These are phyloP conservation scores for Xestia ashworthii DNA, from an alignment of 2,888 invertebrate species.

Conservation along the genomic window DNA sequence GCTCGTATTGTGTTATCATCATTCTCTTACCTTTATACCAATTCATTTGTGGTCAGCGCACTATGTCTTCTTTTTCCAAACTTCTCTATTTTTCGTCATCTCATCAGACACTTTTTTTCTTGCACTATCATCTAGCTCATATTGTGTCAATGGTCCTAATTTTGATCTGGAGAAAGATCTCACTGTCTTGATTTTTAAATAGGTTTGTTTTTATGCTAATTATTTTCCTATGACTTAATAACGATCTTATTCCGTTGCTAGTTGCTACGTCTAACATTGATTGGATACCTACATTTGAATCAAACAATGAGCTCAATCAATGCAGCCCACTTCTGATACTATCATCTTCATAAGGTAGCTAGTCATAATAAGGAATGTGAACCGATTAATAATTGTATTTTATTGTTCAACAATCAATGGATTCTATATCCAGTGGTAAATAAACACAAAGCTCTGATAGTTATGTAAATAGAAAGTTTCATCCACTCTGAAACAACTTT, in stretches of 20 bases:
- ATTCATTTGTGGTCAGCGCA: too few relatives aligned
- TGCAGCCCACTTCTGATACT: background rate
- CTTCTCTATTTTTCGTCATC: too few relatives aligned
- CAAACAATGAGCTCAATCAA: background rate
- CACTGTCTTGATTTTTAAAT: background rate
- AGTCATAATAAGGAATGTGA: background rate
- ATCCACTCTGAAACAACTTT: slow-evolving; percentile 19
- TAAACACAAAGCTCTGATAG: slow-evolving; percentile 2
- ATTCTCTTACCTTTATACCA: too few relatives aligned
- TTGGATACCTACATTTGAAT: background rate
- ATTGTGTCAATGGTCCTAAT: background rate
- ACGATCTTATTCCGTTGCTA: background rate
- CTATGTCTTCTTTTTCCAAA: too few relatives aligned
- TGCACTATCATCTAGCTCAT: background rate
- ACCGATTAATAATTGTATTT: background rate
- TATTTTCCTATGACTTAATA: background rate
- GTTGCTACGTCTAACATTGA: background rate
- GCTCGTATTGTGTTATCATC: background rate
- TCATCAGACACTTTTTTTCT: too few relatives aligned
- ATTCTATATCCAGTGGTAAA: background rate
- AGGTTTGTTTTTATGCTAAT: too few relatives aligned
- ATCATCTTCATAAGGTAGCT: background rate
- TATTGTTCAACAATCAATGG: background rate
- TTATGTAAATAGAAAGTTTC: slow-evolving; percentile 7
- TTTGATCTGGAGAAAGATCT: background rate